phyloP scores from a whole-genome alignment of 2,113 vertebrate genomes.

The Climacteris rufus region DNA sequence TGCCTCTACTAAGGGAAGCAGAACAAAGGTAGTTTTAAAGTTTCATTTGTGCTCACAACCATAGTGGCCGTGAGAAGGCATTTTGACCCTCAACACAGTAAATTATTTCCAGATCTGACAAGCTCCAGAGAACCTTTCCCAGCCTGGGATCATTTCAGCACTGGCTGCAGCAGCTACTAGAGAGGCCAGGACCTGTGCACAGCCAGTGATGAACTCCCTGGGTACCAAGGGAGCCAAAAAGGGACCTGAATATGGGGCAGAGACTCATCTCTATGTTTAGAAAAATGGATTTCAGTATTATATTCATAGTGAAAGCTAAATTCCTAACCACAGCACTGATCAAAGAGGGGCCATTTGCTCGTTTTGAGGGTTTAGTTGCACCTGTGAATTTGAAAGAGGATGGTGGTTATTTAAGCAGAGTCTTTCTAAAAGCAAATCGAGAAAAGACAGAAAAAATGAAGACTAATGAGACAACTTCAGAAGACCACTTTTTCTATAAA shows the following conservation, averaged over 20 bases:
- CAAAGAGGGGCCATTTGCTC: background rate
- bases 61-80: background rate
- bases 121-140: background rate
- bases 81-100: background rate
- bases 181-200: background rate
- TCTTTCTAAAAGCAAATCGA: constrained; percentile 5
- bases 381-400: background rate
- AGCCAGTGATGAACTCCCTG: background rate
- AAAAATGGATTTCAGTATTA: background rate
- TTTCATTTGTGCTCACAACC: background rate
- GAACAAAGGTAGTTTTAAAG: constrained; percentile 1
- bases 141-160: background rate
- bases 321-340: background rate
- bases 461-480: constrained; percentile 33
- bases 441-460: constrained; percentile 11
- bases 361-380: background rate
- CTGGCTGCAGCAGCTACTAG: background rate
- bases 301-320: background rate
- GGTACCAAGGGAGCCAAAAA: background rate
- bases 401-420: background rate
- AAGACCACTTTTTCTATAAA: constrained; percentile 29
- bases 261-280: background rate
- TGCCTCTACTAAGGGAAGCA: background rate
- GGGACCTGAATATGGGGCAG: background rate
- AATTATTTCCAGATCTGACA: constrained; percentile 25